Base-by-base conservation (phyloP, 2,797 vertebrate genomes). In the Clarias laeviceps region DNA sequence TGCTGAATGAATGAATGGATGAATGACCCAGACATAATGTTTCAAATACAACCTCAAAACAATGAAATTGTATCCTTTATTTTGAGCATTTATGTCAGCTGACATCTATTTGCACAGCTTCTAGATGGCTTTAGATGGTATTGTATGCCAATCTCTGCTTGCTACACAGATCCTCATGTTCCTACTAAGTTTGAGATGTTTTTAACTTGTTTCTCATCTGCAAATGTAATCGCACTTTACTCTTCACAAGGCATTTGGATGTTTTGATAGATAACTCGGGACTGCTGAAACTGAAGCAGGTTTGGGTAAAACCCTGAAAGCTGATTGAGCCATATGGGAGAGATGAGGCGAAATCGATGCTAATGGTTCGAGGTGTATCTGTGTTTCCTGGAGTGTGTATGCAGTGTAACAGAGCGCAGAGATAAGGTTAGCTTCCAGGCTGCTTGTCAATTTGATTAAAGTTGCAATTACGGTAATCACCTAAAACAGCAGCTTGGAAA, bases 401-500 rank as follows among this genome's bases (percentile, higher is more conserved):
- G 85, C 84, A 40, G 9, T 40, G 40, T 73, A 86, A 86, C 87
- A 62, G 86, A 77, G 86, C 7, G 89, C 87, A 87, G 84, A 87
- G 84, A 64, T 73, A 82, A 68, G 90, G 91, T 92, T 73, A 83
- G 88, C 84, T 90, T 92, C 88, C 82, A 90, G 88, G 90, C 91
- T 90, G 87, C 91, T 89, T 91, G 91, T 94, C 93, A 92, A 91
- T 88, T 89, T 94, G 93, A 95, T 94, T 90, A 94, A 94, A 94
- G 91, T 87, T 81, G 89, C 92, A 91, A 94, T 94, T 94, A 93
- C 84, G 1, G 54, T 90, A 94, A 94, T 94, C 90, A 92, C 88
- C 72, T 85, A 73, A 83, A 86, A 77, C 70, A 84, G 56, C 29
- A 64, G 22, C 68, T 6, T 11, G 22, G 20, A 18, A 62, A 45